Conservation (phyloP, 64 coral and sea anemone species). For the Montipora cactus region DNA sequence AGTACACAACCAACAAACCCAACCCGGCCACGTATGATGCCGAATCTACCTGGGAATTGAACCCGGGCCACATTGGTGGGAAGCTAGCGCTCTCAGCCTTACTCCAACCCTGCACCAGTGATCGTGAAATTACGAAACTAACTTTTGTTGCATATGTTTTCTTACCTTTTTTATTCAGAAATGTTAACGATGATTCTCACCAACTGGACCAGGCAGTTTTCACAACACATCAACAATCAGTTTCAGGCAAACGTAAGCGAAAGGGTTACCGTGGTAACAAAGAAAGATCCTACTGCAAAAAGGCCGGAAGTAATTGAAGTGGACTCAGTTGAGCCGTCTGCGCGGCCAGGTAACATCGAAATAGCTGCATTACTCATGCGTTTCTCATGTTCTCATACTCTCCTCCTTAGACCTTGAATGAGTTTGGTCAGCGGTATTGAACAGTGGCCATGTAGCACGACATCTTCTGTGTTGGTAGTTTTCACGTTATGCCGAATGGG, state of each 20-base stretch:
- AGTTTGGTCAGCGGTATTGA: no score
- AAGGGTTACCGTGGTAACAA: background rate
- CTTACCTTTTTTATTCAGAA: background rate
- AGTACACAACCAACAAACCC: no score
- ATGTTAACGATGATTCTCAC: slow-evolving; percentile 2
- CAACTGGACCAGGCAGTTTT: slow-evolving; percentile 25
- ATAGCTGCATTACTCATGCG: background rate
- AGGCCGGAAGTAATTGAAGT: slow-evolving; percentile 10
- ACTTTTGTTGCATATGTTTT: background rate
- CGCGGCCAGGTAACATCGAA: background rate
- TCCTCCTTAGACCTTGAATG: no score
- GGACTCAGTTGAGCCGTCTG: slow-evolving; percentile 2
- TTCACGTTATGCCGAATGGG: no score
- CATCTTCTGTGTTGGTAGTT: no score
- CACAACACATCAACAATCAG: background rate
- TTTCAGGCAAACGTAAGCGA: background rate
- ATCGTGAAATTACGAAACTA: background rate
- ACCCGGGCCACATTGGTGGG: no score
- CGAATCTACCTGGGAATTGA: no score
- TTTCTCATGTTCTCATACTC: no score
- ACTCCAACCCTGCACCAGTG: no score
- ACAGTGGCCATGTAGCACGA: no score
- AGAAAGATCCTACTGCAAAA: background rate
- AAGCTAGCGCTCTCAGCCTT: no score
- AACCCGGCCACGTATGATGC: no score